Conservation (phyloP, 2,888 invertebrate genomes). For the Ischnura elegans region DNA sequence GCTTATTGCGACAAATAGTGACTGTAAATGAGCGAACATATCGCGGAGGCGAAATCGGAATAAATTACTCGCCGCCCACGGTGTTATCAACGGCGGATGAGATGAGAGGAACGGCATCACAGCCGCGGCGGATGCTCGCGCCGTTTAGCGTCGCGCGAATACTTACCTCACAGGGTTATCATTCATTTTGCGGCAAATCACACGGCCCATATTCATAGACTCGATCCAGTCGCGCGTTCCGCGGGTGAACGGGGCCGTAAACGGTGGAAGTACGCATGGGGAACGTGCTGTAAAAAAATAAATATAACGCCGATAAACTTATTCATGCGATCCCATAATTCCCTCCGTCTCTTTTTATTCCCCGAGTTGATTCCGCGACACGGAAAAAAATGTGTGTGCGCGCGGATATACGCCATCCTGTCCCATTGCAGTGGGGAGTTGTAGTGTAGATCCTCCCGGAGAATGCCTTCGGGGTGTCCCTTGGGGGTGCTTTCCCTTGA, state of each 20-base stretch:
- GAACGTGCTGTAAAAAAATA: background rate
- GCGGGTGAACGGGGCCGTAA: background rate
- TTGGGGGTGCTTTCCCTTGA: background rate
- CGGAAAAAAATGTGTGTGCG: background rate
- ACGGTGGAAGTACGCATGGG: too few relatives aligned
- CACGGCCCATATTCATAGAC: background rate
- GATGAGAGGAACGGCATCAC: too few relatives aligned
- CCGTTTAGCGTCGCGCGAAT: background rate
- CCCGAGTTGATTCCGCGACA: background rate
- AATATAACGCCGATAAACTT: constrained; percentile 14
- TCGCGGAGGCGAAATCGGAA: too few relatives aligned
- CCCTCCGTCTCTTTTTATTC: background rate
- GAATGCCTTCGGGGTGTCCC: background rate
- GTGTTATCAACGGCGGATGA: too few relatives aligned
- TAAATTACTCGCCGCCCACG: too few relatives aligned
- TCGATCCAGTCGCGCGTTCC: background rate
- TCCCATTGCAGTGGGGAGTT: background rate
- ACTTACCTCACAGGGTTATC: background rate
- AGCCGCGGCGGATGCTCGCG: background rate
- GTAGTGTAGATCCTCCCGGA: background rate
- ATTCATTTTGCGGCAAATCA: background rate
- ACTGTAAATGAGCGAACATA: too few relatives aligned
- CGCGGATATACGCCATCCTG: background rate
- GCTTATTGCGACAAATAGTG: too few relatives aligned
- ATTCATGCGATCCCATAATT: background rate